Evolutionary conservation across 2,888 invertebrate species (phyloP), one percentile per base, ranked within the genome.

Genomic region (Dicyrtoma fusca): DNA sequence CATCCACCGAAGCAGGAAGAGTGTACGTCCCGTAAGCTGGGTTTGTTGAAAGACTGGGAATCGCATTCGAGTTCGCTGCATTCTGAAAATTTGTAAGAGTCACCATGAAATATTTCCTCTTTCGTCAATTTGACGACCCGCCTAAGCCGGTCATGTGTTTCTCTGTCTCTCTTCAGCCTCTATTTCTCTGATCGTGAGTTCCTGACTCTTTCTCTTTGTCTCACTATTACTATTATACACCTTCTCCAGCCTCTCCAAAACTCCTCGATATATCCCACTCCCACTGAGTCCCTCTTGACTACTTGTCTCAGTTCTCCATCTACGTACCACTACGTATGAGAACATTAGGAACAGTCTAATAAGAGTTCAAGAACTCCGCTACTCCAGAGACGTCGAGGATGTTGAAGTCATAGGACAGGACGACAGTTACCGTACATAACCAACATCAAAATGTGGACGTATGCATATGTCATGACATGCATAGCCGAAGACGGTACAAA

Each of bases 1-100:
- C 79, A 75, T 80, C 80, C 69, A 80, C 76, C 53, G 80, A 78
- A 68, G 80, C 74, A 72, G 80, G 79, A 68, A 80, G 80, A 69
- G 77, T 76, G 72, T 79, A 79, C 59, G 80, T 75, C 73, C 78
- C 78, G 72, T 79, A 80, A 59, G 77, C 76, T 65, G 78, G 76
- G 71, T 64, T 76, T 69, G 75, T 72, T 77, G 79, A 78, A 78
- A 79, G 79, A 77, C 78, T 78, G 63, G 72, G 78, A 72, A 78
- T 72, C 62, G 76, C 75, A 73, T 76, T 78, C 59, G 78, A 76
- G 70, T 74, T 79, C 71, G 77, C 76, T 65, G 78, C 75, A 77
- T 77, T 79, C 79, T 76, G 71, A 71, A 74, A 72, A 61, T 57
- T 66, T 59, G 51, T 57, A 66, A 51, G 47, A 47, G 34, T 47